These are phyloP conservation scores for Argyrosomus japonicus DNA, from an alignment of 2,113 vertebrate species.

Conservation along the genomic window DNA sequence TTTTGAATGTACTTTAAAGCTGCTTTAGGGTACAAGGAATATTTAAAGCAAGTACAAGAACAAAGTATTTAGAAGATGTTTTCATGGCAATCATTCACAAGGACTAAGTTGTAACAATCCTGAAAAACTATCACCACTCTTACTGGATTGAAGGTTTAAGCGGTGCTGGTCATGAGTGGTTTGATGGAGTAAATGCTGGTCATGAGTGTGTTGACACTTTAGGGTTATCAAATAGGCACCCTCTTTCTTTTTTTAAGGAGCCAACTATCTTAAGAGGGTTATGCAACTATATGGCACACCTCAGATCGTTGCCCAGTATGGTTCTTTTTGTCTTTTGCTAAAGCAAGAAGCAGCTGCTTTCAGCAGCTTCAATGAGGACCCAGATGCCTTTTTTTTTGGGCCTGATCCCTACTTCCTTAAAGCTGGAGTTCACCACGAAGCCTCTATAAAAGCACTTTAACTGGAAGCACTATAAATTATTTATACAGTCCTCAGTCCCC, in stretches of 20 bases:
- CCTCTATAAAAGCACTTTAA: conserved; percentile 1
- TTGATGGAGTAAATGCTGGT: background rate
- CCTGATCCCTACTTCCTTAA: background rate
- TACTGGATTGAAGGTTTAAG: background rate
- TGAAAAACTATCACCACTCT: background rate
- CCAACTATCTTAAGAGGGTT: background rate
- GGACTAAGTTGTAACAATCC: background rate
- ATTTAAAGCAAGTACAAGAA: no score
- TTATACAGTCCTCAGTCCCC: background rate
- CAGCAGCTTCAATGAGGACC: background rate
- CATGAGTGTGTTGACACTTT: background rate
- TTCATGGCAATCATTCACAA: background rate
- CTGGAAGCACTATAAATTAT: conserved; percentile 1
- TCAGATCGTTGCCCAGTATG: background rate
- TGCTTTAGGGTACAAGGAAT: conserved; percentile 19
- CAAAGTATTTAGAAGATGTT: conserved; percentile 19
- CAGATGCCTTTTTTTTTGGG: background rate
- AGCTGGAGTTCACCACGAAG: conserved; percentile 5
- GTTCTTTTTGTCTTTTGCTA: background rate
- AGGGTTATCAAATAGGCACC: background rate
- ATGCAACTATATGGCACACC: background rate
- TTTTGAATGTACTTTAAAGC: conserved; percentile 39
- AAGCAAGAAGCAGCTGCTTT: background rate
- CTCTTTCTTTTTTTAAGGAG: background rate
- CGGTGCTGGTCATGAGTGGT: background rate